Evolutionary conservation across 2,113 vertebrate genomes (phyloP), one percentile per base, ranked within the genome.

Genomic region (Pterocles gutturalis): DNA sequence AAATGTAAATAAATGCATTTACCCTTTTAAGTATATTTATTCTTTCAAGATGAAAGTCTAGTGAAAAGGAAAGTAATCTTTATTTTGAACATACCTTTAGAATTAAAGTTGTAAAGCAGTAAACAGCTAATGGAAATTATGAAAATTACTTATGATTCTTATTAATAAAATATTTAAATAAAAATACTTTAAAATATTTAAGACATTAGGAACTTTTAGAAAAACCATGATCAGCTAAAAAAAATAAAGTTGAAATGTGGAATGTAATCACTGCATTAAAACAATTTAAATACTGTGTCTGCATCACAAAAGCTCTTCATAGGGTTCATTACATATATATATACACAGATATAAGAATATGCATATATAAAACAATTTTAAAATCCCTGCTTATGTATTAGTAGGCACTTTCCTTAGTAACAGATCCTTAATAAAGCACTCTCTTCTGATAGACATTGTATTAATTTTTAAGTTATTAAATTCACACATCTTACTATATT

Each of bases 1-100:
- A 90, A 87, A 87, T 84, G 53, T 64, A 96, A 95, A 91, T 82
- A 94, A 89, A 96, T 22, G 8, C 29, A 71, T 75, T 76, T 31
- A 60, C 45, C 7, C 84, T 94, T 95, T 92, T 65, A 95, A 82
- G 67, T 78, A 28, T 24, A 87, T 84, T 84, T 89, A 81, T n/a
- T 87, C 77, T 78, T 67, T 84, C 89, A 95, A 89, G 77, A 95
- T 91, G 53, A 96, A 97, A 96, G 95, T 49, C 55, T 57, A 61
- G 29, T 14, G 29, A 92, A 89, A 96, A 92, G 13, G 28, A 93
- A 94, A 93, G 65, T 26, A 9, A 34, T 38, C 77, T 82, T 87
- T 84, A 72, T 79, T 72, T 91, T 65, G 24, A 36, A 71, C 77
- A 29, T 57, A 61, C 7, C 26, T 79, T 75, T 82, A 79, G 24